A percentile compares a stretch with the other conserved stretches of the same genome.
These are phyloP conservation scores for Thymallus thymallus DNA, from an alignment of 2,113 vertebrate species.

Conservation along the genomic window DNA sequence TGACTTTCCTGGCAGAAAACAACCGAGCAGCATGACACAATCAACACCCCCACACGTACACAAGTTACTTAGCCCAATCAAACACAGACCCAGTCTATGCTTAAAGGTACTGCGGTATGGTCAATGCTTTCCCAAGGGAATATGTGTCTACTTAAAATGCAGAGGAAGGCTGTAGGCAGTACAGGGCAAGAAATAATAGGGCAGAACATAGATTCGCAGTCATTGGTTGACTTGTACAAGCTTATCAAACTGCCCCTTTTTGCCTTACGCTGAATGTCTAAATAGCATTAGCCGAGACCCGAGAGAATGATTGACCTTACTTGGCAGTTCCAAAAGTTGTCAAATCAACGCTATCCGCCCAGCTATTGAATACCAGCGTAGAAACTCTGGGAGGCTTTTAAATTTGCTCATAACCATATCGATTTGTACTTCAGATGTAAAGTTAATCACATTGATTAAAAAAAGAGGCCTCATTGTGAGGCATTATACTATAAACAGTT, in stretches of 20 bases:
- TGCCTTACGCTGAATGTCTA: conserved; percentile 24
- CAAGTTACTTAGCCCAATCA: too few relatives aligned
- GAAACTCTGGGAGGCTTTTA: conserved; percentile 36
- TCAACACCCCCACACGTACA: conserved; percentile 17
- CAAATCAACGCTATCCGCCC: conserved; percentile 44
- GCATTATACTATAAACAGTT: conserved; percentile 29
- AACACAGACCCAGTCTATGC: background rate
- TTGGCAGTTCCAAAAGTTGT: conserved; percentile 23
- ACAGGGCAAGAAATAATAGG: background rate
- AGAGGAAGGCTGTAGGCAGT: background rate
- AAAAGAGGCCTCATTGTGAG: conserved; percentile 45
- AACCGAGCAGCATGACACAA: conserved; percentile 38
- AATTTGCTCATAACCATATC: conserved; percentile 52
- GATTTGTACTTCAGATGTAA: conserved; percentile 35
- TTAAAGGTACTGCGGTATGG: background rate
- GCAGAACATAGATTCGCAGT: conserved; percentile 21
- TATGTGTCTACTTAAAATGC: background rate
- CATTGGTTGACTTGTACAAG: conserved; percentile 32
- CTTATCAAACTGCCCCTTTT: conserved; percentile 25
- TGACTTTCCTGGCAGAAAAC: conserved; percentile 51
- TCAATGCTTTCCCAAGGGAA: conserved; percentile 25
- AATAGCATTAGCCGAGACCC: background rate
- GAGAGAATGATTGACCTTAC: conserved; percentile 27
- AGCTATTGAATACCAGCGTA: too few relatives aligned
- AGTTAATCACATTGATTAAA: conserved; percentile 49